Evolutionary conservation across 2,113 vertebrate species (phyloP).

Genomic region (Myanophis thanlyinensis): DNA sequence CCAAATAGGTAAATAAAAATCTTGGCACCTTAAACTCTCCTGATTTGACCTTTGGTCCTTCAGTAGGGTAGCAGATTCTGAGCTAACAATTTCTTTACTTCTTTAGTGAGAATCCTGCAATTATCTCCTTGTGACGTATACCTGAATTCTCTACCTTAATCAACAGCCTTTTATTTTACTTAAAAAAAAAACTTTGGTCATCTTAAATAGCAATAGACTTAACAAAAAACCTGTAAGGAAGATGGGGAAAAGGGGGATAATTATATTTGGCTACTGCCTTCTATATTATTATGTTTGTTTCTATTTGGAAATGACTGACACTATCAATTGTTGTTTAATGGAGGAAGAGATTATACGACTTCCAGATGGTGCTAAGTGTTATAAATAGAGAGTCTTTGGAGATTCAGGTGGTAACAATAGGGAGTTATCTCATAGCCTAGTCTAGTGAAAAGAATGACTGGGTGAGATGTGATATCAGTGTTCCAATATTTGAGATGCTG

Average conservation of each 20-base stretch:
- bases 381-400: constrained; percentile 4
- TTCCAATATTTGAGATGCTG: neutral
- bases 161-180: constrained; percentile 10
- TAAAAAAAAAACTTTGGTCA: constrained; percentile 3
- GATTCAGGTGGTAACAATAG: neutral
- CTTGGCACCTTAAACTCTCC: neutral
- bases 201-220: constrained; percentile 11
- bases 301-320: constrained; percentile 40
- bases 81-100: neutral
- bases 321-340: constrained; percentile 44
- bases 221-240: constrained; percentile 12
- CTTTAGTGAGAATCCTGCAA: neutral
- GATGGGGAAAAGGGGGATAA: fast-evolving
- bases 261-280: constrained; percentile 13
- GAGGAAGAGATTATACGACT: constrained; percentile 36
- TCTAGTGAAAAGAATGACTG: neutral
- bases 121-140: neutral
- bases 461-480: neutral
- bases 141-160: neutral
- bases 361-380: constrained; percentile 50
- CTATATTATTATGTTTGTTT: neutral
- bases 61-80: neutral
- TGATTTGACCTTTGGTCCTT: neutral
- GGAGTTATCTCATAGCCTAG: neutral
- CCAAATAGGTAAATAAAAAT: neutral